Percentiles rank a stretch among this genome's conserved stretches.
Evolutionary conservation across 2,113 vertebrate genomes (phyloP).

Genomic region (Osmerus mordax): DNA sequence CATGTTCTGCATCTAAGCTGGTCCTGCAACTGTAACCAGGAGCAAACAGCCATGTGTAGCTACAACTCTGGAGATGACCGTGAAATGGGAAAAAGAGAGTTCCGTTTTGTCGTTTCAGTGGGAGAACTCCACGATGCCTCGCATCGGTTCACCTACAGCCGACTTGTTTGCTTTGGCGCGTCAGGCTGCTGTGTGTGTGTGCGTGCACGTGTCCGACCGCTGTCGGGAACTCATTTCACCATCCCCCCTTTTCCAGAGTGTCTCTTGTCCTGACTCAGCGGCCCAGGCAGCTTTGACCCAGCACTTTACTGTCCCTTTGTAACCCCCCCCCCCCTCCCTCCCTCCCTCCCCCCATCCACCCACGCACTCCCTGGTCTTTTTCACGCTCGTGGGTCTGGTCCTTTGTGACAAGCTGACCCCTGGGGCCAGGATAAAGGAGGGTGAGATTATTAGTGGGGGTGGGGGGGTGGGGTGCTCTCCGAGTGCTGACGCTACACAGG

Average conservation of each 20-base stretch:
- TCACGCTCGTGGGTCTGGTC: conserved; percentile 56
- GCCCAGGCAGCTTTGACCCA: conserved; percentile 52
- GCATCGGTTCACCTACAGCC: not conserved
- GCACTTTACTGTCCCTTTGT: conserved; percentile 59
- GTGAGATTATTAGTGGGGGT: conserved; percentile 26
- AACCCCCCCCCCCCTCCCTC: conserved; percentile 17
- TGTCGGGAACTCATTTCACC: not conserved
- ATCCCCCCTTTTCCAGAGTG: not conserved
- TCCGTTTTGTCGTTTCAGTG: no score
- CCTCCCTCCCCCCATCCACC: not conserved
- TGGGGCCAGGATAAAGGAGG: conserved; percentile 24
- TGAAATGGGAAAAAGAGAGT: not conserved
- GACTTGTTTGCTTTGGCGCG: not conserved
- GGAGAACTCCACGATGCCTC: not conserved
- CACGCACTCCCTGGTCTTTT: conserved; percentile 21
- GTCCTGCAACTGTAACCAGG: not conserved
- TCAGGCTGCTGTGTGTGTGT: not conserved
- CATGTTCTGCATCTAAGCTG: not conserved
- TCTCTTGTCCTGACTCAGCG: conserved; percentile 58
- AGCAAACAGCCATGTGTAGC: no score
- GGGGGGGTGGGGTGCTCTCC: conserved; percentile 46
- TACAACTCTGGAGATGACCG: no score
- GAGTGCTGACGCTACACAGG: conserved; percentile 65
- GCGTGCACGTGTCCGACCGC: not conserved
- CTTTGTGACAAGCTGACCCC: conserved; percentile 52